A percentile compares a stretch with the other conserved stretches of the same genome.
Evolutionary conservation across 2,888 invertebrate species (phyloP).

Genomic region (Ophion slaviceki): DNA sequence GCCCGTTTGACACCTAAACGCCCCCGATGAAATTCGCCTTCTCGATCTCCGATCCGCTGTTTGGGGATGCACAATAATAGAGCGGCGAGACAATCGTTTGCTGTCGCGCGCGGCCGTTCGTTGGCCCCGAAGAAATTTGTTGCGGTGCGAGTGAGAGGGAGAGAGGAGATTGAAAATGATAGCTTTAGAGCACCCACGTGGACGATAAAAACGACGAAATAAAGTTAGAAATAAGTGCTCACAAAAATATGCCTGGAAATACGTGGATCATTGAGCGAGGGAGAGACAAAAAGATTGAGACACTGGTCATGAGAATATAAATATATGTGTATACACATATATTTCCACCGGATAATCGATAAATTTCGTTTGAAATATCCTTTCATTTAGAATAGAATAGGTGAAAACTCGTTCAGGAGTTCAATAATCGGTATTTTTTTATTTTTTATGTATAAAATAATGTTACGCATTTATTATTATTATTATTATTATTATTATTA

Average conservation of each 20-base stretch:
- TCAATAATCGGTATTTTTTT: neutral
- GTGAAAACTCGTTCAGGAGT: neutral
- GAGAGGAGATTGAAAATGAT: slow-evolving; percentile 25
- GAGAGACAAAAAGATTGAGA: slow-evolving; percentile 5
- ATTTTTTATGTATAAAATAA: neutral
- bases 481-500: neutral
- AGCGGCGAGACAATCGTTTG: slow-evolving; percentile 45
- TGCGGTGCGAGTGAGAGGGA: slow-evolving; percentile 21
- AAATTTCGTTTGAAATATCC: slow-evolving; percentile 7
- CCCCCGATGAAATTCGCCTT: neutral
- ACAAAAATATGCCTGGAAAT: slow-evolving; percentile 16
- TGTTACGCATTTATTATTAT: neutral
- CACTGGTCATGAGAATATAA: neutral
- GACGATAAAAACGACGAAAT: slow-evolving; percentile 35
- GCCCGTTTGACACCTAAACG: neutral
- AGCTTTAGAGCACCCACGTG: slow-evolving; percentile 40
- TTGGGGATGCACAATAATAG: slow-evolving; percentile 40
- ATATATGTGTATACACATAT: neutral
- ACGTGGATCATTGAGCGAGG: slow-evolving; percentile 21
- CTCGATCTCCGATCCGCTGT: slow-evolving; percentile 11
- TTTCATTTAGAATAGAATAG: neutral
- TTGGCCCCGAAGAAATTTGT: slow-evolving; percentile 45
- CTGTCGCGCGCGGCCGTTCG: slow-evolving; percentile 33
- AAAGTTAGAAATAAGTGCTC: slow-evolving; percentile 47
- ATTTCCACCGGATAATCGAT: neutral